These are phyloP conservation scores for Trachymyrmex cornetzi DNA, from an alignment of 1,140 invertebrate genomes.

Conservation along the genomic window DNA sequence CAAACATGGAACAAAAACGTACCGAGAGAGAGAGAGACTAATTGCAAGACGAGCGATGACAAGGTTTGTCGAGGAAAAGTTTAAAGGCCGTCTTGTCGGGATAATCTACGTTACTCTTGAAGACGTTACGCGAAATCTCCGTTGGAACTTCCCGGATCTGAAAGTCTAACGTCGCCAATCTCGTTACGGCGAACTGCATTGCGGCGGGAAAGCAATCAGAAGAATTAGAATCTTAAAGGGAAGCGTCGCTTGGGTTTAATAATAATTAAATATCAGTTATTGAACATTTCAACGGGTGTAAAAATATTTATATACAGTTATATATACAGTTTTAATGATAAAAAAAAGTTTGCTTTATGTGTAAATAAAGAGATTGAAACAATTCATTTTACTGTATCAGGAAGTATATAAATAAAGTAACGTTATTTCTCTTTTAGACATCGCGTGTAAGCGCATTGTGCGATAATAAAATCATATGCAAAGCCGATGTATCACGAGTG, in stretches of 20 bases:
- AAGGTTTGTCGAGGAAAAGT: slow-evolving; percentile 66
- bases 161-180: slow-evolving; percentile 26
- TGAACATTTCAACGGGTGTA: neutral
- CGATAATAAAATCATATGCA: slow-evolving; percentile 56
- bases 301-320: neutral
- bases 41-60: slow-evolving; percentile 76
- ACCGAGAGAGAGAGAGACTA: slow-evolving; percentile 72
- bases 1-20: slow-evolving; percentile 66
- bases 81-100: slow-evolving; percentile 53
- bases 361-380: neutral
- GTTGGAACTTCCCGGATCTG: slow-evolving; percentile 10
- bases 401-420: slow-evolving; percentile 7
- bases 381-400: neutral
- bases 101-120: slow-evolving; percentile 32
- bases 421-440: neutral
- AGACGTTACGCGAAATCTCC: neutral
- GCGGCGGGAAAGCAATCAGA: slow-evolving; percentile 28
- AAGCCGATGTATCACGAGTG: slow-evolving; percentile 31
- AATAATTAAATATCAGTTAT: neutral
- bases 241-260: neutral
- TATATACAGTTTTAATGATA: neutral
- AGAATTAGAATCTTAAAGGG: slow-evolving; percentile 21
- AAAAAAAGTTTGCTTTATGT: neutral
- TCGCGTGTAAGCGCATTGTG: slow-evolving; percentile 13
- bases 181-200: slow-evolving; percentile 6